phyloP scores from a whole-genome alignment of 2,888 invertebrate species.

The Pteria penguin region DNA sequence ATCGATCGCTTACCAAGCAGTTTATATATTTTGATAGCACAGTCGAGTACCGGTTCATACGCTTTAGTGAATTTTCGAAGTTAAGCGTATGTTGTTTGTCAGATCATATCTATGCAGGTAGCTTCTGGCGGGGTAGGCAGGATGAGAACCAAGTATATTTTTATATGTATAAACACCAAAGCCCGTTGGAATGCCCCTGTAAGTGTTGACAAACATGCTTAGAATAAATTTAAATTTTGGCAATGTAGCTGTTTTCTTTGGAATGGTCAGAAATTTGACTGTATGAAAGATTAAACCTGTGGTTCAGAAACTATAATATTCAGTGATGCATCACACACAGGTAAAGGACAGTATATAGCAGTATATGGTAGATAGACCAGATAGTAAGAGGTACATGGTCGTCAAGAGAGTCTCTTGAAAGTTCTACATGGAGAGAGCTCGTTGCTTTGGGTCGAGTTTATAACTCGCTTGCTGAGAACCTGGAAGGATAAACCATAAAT shows the following conservation, averaged over 20 bases:
- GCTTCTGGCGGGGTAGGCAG: constrained; percentile 14
- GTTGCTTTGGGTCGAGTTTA: constrained; percentile 1
- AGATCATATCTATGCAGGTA: constrained; percentile 26
- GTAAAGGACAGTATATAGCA: neutral
- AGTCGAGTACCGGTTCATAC: too few relatives aligned
- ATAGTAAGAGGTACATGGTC: constrained; percentile 15
- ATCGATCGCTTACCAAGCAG: too few relatives aligned
- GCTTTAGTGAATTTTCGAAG: constrained; percentile 10
- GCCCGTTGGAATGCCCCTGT: too few relatives aligned
- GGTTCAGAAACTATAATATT: neutral
- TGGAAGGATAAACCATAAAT: neutral
- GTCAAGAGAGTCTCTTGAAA: neutral
- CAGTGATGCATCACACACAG: neutral
- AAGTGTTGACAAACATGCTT: too few relatives aligned
- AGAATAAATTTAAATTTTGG: too few relatives aligned
- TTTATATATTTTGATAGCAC: too few relatives aligned
- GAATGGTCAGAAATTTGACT: neutral
- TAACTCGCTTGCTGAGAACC: neutral
- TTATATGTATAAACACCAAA: too few relatives aligned
- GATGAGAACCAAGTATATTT: too few relatives aligned
- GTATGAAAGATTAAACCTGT: neutral
- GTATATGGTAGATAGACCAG: neutral
- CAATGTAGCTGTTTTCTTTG: constrained; percentile 25
- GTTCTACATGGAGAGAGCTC: constrained; percentile 16
- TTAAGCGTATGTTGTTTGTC: constrained; percentile 26